These are phyloP conservation scores for Cephonodes hylas DNA, from an alignment of 2,888 invertebrate genomes.

Conservation along the genomic window DNA sequence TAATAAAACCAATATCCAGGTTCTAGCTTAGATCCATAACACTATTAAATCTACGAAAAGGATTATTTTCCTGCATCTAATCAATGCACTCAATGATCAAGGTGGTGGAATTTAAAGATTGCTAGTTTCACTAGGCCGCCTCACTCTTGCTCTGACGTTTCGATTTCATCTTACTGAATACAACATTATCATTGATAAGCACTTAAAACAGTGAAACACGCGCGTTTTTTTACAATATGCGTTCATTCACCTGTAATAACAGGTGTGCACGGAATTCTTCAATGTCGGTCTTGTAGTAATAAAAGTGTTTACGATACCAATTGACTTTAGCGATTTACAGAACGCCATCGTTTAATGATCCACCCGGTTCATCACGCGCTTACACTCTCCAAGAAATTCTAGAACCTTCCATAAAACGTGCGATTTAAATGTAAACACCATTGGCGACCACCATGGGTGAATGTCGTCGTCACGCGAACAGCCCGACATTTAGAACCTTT, in stretches of 20 bases:
- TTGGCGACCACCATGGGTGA: neutral
- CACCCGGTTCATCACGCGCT: neutral
- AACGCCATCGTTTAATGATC: neutral
- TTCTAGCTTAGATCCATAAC: too few species aligned
- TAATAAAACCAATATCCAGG: too few species aligned
- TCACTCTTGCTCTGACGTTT: too few species aligned
- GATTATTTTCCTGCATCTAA: too few species aligned
- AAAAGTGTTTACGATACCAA: neutral
- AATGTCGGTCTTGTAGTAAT: neutral
- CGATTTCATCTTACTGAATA: too few species aligned
- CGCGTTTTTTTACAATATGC: neutral
- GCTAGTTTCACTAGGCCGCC: too few species aligned
- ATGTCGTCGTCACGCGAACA: neutral
- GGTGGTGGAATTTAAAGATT: too few species aligned
- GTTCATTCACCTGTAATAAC: neutral
- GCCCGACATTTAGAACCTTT: slow-evolving; percentile 7
- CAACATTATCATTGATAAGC: too few species aligned
- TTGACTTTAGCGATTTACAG: neutral
- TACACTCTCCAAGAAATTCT: neutral
- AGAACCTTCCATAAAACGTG: neutral
- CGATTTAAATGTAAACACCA: neutral
- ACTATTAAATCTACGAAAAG: too few species aligned
- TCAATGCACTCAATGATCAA: too few species aligned
- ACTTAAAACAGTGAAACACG: neutral
- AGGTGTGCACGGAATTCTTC: neutral